phyloP scores from a whole-genome alignment of 2,797 vertebrate genomes.

The Pelobates cultripes region DNA sequence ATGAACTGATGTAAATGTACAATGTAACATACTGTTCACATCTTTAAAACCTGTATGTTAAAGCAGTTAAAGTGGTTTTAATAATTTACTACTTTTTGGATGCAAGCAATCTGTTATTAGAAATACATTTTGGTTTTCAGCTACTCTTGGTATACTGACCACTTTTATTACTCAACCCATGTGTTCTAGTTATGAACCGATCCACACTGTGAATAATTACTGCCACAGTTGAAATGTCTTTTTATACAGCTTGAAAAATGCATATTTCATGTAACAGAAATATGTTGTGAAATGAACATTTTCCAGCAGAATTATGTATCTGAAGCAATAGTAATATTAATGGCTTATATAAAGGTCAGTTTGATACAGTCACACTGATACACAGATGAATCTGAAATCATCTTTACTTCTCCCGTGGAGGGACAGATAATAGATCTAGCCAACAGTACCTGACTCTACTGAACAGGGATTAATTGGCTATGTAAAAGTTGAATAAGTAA shows the following conservation, averaged over 20 bases:
- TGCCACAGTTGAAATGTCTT: slow-evolving; percentile 25
- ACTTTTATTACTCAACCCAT: slow-evolving; percentile 51
- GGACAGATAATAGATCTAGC: slow-evolving; percentile 3
- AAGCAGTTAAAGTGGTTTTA: slow-evolving; percentile 43
- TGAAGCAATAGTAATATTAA: slow-evolving; percentile 4
- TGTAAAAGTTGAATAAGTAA: neutral
- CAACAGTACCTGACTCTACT: neutral
- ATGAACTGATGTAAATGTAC: slow-evolving; percentile 40
- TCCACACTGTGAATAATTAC: slow-evolving; percentile 54
- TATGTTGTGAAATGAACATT: slow-evolving; percentile 34
- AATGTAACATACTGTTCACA: slow-evolving; percentile 30
- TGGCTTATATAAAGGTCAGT: slow-evolving; percentile 3
- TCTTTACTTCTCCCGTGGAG: slow-evolving; percentile 7
- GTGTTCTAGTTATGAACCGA: slow-evolving; percentile 44
- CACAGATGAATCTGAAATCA: neutral
- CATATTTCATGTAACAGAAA: slow-evolving; percentile 40
- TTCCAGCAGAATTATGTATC: slow-evolving; percentile 14
- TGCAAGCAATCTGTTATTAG: slow-evolving; percentile 58
- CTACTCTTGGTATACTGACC: slow-evolving; percentile 39
- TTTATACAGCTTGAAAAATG: slow-evolving; percentile 38
- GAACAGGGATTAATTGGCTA: neutral
- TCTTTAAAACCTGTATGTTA: slow-evolving; percentile 39
- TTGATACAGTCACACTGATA: neutral
- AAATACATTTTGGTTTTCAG: slow-evolving; percentile 52
- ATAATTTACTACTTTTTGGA: slow-evolving; percentile 45